These are phyloP conservation scores for Camelus dromedarius DNA, from an alignment of 2,113 vertebrate genomes.

Conservation along the genomic window DNA sequence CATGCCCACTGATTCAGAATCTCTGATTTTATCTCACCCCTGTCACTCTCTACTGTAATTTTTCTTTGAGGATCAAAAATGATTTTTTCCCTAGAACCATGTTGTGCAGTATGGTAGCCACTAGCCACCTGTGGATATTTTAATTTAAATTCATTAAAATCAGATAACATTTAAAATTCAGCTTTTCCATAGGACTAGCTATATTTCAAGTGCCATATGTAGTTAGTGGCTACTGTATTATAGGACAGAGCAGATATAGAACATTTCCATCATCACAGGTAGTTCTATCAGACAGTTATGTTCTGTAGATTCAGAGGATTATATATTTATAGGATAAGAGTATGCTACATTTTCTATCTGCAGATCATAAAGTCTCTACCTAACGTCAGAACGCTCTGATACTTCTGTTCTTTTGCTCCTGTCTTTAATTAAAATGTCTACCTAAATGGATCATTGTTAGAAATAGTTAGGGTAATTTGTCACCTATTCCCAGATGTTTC, in stretches of 20 bases:
- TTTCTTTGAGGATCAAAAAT: background rate
- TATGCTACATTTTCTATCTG: background rate
- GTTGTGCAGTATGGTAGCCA: background rate
- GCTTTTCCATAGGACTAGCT: background rate
- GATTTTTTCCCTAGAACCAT: background rate
- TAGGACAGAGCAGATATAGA: background rate
- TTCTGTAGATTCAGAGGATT: background rate
- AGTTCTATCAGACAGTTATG: background rate
- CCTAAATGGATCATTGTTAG: background rate
- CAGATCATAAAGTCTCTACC: background rate
- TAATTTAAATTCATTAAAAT: slow-evolving; percentile 32
- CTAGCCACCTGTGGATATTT: background rate
- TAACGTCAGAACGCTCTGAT: slow-evolving; percentile 14
- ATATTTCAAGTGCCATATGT: background rate
- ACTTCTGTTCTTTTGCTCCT: background rate
- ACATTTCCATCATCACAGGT: background rate
- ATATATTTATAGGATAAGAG: background rate
- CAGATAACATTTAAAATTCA: slow-evolving; percentile 42
- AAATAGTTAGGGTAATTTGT: slow-evolving; percentile 47
- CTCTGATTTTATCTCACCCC: background rate
- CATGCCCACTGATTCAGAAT: background rate
- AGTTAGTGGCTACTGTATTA: background rate
- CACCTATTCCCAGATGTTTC: slow-evolving; percentile 5
- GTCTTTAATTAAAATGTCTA: slow-evolving; percentile 55
- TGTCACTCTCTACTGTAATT: background rate